Percentiles rank a stretch among this genome's conserved stretches.
These are phyloP conservation scores for Himalopsyche kuldschensis DNA, from an alignment of 2,888 invertebrate genomes.

Conservation along the genomic window DNA sequence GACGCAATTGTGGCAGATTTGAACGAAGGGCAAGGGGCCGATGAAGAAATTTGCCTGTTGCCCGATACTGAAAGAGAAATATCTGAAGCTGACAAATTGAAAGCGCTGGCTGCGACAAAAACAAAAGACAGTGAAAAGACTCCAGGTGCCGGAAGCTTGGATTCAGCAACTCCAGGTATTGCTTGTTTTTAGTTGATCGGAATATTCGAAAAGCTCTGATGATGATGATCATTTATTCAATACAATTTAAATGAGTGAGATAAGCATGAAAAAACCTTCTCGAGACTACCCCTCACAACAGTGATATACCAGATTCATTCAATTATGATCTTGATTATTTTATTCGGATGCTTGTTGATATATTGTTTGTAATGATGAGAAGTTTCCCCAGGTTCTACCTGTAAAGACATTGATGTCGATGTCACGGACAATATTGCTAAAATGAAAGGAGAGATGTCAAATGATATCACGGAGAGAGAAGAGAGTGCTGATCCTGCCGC, in stretches of 20 bases:
- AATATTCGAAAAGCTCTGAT: too few relatives aligned
- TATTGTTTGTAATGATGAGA: neutral
- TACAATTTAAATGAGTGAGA: too few relatives aligned
- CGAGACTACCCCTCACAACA: neutral
- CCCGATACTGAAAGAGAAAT: constrained; percentile 70
- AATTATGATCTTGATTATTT: too few relatives aligned
- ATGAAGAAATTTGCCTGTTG: constrained; percentile 68
- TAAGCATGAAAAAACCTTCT: too few relatives aligned
- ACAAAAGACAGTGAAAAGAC: constrained; percentile 44
- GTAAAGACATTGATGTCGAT: constrained; percentile 15
- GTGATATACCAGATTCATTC: neutral
- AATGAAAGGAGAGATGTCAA: constrained; percentile 22
- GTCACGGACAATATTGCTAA: neutral
- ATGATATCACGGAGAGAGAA: neutral
- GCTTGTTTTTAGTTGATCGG: neutral
- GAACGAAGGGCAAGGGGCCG: constrained; percentile 56
- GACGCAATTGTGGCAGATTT: constrained; percentile 42
- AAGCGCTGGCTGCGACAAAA: constrained; percentile 52
- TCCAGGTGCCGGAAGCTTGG: constrained; percentile 42
- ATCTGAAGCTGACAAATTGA: constrained; percentile 68
- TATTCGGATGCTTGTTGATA: too few relatives aligned
- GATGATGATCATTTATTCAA: too few relatives aligned
- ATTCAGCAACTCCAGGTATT: constrained; percentile 15
- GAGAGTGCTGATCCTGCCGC: constrained; percentile 27
- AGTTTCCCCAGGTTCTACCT: constrained; percentile 16